These are phyloP conservation scores for Tetheella fluctuosa DNA, from an alignment of 2,888 invertebrate species.

Conservation along the genomic window DNA sequence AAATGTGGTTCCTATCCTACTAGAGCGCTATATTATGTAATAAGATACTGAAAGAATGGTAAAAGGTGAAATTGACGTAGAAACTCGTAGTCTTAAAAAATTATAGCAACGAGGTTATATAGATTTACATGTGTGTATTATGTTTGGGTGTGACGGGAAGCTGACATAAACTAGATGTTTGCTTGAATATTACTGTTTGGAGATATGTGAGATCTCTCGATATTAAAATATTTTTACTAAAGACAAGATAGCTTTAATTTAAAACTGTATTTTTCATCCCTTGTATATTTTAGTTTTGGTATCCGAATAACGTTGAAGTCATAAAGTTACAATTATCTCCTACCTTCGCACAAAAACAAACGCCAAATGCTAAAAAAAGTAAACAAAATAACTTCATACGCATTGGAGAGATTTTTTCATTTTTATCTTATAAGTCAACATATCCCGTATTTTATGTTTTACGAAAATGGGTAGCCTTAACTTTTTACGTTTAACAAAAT, in stretches of 20 bases:
- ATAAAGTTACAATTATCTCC: not conserved
- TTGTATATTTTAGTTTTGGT: too few species aligned
- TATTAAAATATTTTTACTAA: not conserved
- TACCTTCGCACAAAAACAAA: too few species aligned
- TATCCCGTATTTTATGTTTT: constrained; percentile 2
- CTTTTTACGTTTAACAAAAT: not conserved
- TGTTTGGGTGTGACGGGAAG: not conserved
- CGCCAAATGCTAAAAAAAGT: not conserved
- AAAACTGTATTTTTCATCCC: not conserved
- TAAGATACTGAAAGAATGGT: not conserved
- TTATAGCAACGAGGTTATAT: not conserved
- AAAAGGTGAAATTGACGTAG: not conserved
- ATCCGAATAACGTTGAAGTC: not conserved
- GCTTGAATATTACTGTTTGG: not conserved
- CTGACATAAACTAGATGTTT: not conserved
- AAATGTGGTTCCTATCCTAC: not conserved
- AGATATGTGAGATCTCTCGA: not conserved
- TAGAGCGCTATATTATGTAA: not conserved
- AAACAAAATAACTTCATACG: not conserved
- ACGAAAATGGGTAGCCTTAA: not conserved
- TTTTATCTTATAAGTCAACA: not conserved
- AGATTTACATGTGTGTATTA: not conserved
- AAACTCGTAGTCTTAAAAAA: not conserved
- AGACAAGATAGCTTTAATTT: not conserved
- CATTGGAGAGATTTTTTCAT: not conserved